Percentiles rank a stretch among this genome's conserved stretches.
These are phyloP conservation scores for Stenopsyche tienmushanensis DNA, from an alignment of 1,140 invertebrate species.

Conservation along the genomic window DNA sequence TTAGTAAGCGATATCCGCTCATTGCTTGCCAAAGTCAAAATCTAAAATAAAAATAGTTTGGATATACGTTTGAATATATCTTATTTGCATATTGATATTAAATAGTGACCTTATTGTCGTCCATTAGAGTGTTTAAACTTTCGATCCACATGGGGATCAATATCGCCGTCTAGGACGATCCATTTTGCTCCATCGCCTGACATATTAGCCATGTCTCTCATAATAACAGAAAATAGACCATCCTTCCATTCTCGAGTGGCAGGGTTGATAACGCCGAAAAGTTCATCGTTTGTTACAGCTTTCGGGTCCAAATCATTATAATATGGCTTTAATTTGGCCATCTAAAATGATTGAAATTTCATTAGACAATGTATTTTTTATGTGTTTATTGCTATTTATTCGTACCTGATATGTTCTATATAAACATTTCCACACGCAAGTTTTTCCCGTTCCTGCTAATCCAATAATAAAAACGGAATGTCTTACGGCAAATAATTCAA, in stretches of 20 bases:
- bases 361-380: background rate
- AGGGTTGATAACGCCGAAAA: constrained; percentile 95
- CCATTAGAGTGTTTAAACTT: constrained; percentile 86
- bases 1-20: constrained; percentile 90
- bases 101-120: constrained; percentile 71
- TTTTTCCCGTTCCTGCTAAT: constrained; percentile 90
- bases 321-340: constrained; percentile 76
- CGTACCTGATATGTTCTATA: constrained; percentile 72
- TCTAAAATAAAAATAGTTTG: constrained; percentile 47
- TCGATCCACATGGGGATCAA: constrained; percentile 98
- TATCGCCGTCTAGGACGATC: constrained; percentile 95
- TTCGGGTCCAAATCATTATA: constrained; percentile 93
- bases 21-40: constrained; percentile 89
- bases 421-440: constrained; percentile 89
- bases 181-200: constrained; percentile 85
- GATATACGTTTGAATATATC: background rate
- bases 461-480: constrained; percentile 95
- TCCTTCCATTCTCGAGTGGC: constrained; percentile 96
- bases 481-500: constrained; percentile 88
- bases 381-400: background rate
- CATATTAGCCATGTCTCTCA: constrained; percentile 91
- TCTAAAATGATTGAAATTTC: constrained; percentile 39
- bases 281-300: constrained; percentile 93
- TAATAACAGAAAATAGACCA: constrained; percentile 88
- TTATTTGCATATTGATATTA: background rate